Percentiles rank a stretch among this genome's conserved stretches.
phyloP scores from a whole-genome alignment of 2,888 invertebrate genomes.

The Steinernema hermaphroditum region DNA sequence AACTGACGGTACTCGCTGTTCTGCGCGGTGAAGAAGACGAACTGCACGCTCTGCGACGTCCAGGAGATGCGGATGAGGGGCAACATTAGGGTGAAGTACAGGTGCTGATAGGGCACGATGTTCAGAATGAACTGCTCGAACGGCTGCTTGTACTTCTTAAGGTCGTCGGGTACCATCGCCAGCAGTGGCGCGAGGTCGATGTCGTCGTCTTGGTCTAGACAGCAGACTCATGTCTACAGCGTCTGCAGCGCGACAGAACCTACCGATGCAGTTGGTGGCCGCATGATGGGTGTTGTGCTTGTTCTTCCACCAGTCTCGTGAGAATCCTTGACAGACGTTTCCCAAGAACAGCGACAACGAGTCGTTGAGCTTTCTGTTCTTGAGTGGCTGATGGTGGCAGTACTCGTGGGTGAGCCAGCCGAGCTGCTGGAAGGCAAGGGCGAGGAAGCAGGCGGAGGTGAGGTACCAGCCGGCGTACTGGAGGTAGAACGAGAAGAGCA shows the following conservation, averaged over 20 bases:
- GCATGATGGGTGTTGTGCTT: conserved; percentile 66
- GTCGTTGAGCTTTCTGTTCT: conserved; percentile 53
- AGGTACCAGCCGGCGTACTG: conserved; percentile 60
- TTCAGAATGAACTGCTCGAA: conserved; percentile 55
- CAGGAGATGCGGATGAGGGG: conserved; percentile 62
- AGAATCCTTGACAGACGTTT: conserved; percentile 61
- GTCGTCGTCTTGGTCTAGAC: conserved; percentile 55
- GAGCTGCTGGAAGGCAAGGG: conserved; percentile 63
- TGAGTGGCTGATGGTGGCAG: conserved; percentile 63
- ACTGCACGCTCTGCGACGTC: conserved; percentile 58
- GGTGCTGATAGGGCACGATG: conserved; percentile 63
- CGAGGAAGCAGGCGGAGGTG: conserved; percentile 55
- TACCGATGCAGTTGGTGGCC: conserved; percentile 62
- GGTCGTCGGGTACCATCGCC: conserved; percentile 61
- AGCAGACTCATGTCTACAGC: too few relatives aligned
- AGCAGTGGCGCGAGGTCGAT: conserved; percentile 63
- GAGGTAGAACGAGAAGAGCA: conserved; percentile 54
- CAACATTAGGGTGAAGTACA: conserved; percentile 61
- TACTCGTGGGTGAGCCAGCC: conserved; percentile 63
- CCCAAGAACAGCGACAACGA: conserved; percentile 54
- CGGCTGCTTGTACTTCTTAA: conserved; percentile 58
- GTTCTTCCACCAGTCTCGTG: conserved; percentile 66
- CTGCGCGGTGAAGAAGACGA: conserved; percentile 51
- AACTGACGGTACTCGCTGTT: conserved; percentile 51
- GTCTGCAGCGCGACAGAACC: too few relatives aligned